Base-by-base conservation (phyloP, 2,888 invertebrate species). In the Drosophila sordidapex region DNA sequence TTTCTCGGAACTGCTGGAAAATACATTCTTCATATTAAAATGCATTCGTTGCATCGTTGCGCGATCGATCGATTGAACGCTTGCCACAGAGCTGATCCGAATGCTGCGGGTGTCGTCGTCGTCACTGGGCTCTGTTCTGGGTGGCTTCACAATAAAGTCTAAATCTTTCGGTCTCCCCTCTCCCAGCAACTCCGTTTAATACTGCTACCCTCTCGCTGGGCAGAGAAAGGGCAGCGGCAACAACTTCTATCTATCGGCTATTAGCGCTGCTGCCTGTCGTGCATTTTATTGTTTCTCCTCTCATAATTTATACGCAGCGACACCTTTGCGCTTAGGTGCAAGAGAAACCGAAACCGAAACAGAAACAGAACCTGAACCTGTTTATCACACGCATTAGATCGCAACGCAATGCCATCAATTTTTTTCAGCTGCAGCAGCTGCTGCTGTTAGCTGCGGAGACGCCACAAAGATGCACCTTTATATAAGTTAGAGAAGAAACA, bases 201-300 rank as follows among this genome's bases (percentile, higher is more conserved):
- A 46, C 46, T 2, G 15, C 46, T 46, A 21, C 43, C 21, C 43
- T 57, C 40, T 18, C 13, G 27, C 43, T 8, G 15, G 36, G 6
- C 25, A 25, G 31, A 46, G 40, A 43, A 46, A 36, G 62, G 46
- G 38, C 57, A 68, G 54, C 58, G 61, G 56, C 64, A 56, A 60
- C 54, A 64, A 74, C 69, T 68, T 66, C 56, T 71, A 79, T 85
- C 89, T 76, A 81, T 77, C 83, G 83, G 75, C 89, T 81, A 90
- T 87, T 90, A 88, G 88, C 71, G 82, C 83, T 86, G 88, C 90
- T 89, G 89, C 91, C 86, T 86, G 91, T 81, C 89, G 91, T 83
- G 89, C 89, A 71, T 85, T 91, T 91, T 91, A 91, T 91, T 91
- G 90, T 90, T 76, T 76, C 70, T 73, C 63, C 70, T 69, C 80